These are phyloP conservation scores for Darevskia mixta DNA, from an alignment of 2,797 vertebrate species.

Conservation along the genomic window DNA sequence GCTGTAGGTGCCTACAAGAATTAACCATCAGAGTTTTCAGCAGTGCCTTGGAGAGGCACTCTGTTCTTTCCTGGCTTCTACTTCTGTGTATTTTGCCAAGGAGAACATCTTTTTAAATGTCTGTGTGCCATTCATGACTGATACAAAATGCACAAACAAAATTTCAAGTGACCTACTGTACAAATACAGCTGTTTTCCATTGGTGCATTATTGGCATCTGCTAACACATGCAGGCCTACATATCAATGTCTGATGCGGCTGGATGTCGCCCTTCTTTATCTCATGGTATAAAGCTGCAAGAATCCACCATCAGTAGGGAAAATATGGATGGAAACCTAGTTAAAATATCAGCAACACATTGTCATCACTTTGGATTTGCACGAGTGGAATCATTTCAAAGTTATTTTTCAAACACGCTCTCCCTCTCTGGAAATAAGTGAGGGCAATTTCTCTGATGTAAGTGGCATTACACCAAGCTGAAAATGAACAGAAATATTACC, in stretches of 20 bases:
- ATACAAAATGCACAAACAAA: background rate
- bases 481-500: background rate
- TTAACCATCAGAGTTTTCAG: background rate
- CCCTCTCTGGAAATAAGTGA: background rate
- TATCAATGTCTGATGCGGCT: background rate
- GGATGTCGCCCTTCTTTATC: background rate
- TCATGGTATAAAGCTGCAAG: background rate
- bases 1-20: too few relatives aligned
- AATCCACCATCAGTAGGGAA: background rate
- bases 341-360: constrained; percentile 1
- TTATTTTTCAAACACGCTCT: background rate
- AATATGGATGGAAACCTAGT: background rate
- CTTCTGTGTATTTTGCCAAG: background rate
- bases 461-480: background rate
- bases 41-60: background rate
- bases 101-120: background rate
- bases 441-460: background rate
- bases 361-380: background rate
- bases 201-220: background rate
- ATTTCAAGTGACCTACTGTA: background rate
- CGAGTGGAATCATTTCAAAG: background rate
- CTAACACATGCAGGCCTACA: background rate
- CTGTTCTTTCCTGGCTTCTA: background rate
- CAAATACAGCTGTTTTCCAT: background rate
- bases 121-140: background rate